Evolutionary conservation across 2,797 vertebrate species (phyloP).

Genomic region (Malurus leucopterus): DNA sequence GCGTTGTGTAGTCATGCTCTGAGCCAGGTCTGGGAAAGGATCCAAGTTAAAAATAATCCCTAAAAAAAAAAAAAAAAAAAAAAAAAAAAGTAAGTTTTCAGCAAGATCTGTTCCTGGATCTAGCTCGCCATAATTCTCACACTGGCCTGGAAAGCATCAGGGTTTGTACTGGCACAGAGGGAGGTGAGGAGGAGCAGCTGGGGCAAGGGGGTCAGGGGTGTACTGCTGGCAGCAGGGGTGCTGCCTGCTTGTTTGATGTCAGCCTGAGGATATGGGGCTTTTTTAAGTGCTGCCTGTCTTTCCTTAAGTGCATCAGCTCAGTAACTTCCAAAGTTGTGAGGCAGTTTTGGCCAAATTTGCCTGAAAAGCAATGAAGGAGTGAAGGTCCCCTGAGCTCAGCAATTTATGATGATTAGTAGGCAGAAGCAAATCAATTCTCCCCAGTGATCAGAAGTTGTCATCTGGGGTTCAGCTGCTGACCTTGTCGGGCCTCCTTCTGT

Average conservation of each 20-base stretch:
- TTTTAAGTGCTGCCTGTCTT: neutral
- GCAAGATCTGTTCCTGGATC: conserved; percentile 33
- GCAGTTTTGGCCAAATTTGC: neutral
- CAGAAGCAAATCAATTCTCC: neutral
- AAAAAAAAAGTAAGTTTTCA: neutral
- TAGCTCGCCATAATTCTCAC: neutral
- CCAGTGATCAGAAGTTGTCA: neutral
- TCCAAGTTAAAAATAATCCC: conserved; percentile 53
- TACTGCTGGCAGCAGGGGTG: neutral
- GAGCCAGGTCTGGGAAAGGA: conserved; percentile 39
- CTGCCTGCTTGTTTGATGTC: neutral
- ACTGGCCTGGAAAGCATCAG: neutral
- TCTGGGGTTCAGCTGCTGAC: neutral
- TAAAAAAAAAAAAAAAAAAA: neutral
- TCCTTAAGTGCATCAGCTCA: accelerated
- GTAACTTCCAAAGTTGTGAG: neutral
- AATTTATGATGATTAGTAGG: neutral
- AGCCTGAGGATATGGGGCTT: neutral
- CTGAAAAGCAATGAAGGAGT: neutral
- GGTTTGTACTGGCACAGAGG: neutral
- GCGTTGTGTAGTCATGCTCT: conserved; percentile 27
- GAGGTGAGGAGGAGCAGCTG: neutral
- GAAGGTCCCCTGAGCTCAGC: neutral
- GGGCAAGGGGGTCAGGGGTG: neutral
- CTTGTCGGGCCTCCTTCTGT: neutral